Evolutionary conservation across 2,797 vertebrate genomes (phyloP), one percentile per base, ranked within the genome.

Genomic region (Uromys caudimaculatus): DNA sequence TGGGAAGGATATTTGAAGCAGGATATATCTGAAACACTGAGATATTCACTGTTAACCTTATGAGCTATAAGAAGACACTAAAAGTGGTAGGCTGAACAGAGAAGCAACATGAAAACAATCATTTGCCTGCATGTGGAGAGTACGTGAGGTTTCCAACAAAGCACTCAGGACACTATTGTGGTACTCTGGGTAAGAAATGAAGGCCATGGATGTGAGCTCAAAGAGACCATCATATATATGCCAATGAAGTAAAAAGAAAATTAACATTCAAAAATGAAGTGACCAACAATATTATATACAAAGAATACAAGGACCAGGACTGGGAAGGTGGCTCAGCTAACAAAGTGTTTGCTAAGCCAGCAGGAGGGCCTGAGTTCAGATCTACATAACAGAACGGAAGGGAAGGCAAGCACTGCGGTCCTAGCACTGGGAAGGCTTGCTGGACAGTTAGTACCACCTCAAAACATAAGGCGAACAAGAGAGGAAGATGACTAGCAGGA

Each of bases 131-230:
- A 76, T 58, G 56, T 75, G 47, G 10, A 93, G 56, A 91, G 27
- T 3, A 93, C 14, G 32, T 58, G 27, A 67, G 27, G 10, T 41
- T 75, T 60, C 19, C 11, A 16, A 35, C 9, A 86, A 93, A 90
- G 50, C 35, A 90, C 21, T 87, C 24, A 67, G 67, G 19, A 64
- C 41, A 90, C 76, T 82, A 71, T 5, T 93, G 47, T 6, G n/a
- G 52, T 75, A 38, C 24, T 73, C 29, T 89, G 67, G 21, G 62
- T 67, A 81, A 93, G 50, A 87, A 82, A 95, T 69, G 44, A 95
- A 75, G 54, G 16, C 35, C 41, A 32, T 67, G 17, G 62, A 32
- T 79, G 17, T 64, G 38, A 81, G 32, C 47, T 90, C 71, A 93
- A 62, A 35, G 44, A 90, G 44, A n/a, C 32, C 35, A 19, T 21